Percentiles rank a stretch among this genome's conserved stretches.
Conservation (phyloP, 2,888 invertebrate species). For the Aphidoletes aphidimyza region DNA sequence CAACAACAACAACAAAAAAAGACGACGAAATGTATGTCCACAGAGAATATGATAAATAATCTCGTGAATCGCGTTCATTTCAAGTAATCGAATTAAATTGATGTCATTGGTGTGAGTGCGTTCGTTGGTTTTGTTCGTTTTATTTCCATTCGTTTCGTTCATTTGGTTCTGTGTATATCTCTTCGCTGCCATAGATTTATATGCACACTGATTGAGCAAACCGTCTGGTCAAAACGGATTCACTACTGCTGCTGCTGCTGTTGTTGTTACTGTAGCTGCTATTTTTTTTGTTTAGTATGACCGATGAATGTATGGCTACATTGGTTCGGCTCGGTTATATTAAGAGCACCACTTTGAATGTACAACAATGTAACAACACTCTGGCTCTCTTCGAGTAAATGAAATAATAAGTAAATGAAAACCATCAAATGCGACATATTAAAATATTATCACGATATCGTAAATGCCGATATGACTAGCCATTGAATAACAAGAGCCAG, state of each 20-base stretch:
- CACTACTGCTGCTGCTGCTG: background rate
- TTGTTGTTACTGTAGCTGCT: background rate
- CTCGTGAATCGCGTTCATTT: slow-evolving; percentile 39
- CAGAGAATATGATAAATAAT: slow-evolving; percentile 24
- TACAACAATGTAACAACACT: too few species aligned
- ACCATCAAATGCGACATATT: slow-evolving; percentile 50
- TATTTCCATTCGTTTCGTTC: background rate
- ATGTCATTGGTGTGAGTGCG: slow-evolving; percentile 53
- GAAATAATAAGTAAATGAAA: slow-evolving; percentile 52
- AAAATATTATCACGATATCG: slow-evolving; percentile 47
- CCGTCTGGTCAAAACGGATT: slow-evolving; percentile 28
- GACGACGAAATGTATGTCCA: slow-evolving; percentile 11
- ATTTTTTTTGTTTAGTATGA: too few species aligned
- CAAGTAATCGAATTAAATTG: slow-evolving; percentile 52
- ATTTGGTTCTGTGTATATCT: slow-evolving; percentile 1
- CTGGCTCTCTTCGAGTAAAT: too few species aligned
- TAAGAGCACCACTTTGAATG: too few species aligned
- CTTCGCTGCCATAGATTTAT: slow-evolving; percentile 4
- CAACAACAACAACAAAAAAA: background rate
- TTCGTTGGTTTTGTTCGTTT: background rate
- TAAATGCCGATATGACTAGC: slow-evolving; percentile 10
- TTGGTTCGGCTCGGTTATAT: too few species aligned
- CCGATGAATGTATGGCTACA: too few species aligned
- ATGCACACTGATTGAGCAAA: slow-evolving; percentile 32
- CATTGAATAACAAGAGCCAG: background rate